Evolutionary conservation across 2,797 vertebrate genomes (phyloP), one percentile per base, ranked within the genome.

Genomic region (Toxotes lorentzi): DNA sequence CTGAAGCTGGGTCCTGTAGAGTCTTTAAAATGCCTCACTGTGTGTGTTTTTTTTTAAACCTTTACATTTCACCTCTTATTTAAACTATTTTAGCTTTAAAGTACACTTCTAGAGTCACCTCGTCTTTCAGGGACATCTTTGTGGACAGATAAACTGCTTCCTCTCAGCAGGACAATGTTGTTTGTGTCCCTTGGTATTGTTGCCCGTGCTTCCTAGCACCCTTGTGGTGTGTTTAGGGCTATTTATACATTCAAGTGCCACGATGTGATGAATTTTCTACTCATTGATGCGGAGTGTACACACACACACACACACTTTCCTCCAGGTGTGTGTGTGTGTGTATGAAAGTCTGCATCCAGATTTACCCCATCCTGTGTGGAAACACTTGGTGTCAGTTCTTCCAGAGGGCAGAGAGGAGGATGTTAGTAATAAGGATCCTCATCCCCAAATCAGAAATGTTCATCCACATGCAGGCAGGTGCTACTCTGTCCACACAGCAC

Each of bases 241-340:
- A 66, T 78, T 75, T 62, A 78, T 69, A 62, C 48, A 54, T 61
- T 66, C 54, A 48, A 78, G 73, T 61, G 63, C 58, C 70, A 65
- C 76, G 67, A 56, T 41, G 40, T 57, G 67, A 66, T 51, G 21
- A 24, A 38, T 79, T 41, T 59, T 78, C 68, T 70, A 35, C 73
- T 77, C 58, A 58, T 61, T 51, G 40, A 74, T 59, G 51, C 77
- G 70, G 40, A 80, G 62, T 38, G 38, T 38, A 35, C 9, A 35
- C 9, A 38, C 35, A 48, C 8, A 35, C 45, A 34, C 62, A 47
- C 67, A 58, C 8, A 57, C 58, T 78, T 63, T 57, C 27, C 50
- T 14, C 14, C 51, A 73, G 50, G 23, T 51, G 30, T 47, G 60
- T 30, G 24, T 56, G 21, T 71, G 30, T 53, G 60, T 30, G 24